Conservation (phyloP, 1,140 invertebrate genomes). For the Stratiolaelaps scimitus region DNA sequence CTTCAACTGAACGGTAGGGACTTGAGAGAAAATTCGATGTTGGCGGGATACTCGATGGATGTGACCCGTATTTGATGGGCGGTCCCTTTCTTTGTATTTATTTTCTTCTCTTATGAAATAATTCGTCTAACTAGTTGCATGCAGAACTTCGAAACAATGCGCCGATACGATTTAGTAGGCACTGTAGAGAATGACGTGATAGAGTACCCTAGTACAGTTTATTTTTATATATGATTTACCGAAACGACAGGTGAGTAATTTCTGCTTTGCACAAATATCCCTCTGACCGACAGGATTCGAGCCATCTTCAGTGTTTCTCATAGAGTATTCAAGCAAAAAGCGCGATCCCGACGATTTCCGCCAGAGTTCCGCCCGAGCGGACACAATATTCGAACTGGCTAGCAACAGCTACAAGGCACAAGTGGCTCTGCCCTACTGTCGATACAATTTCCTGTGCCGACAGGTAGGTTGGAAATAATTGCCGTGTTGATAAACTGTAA, state of each 20-base stretch:
- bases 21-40: no score
- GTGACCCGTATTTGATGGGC: no score
- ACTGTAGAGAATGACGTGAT: no score
- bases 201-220: neutral
- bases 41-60: no score
- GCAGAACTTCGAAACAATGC: no score
- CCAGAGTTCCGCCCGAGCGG: neutral
- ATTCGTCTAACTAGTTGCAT: no score
- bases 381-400: neutral
- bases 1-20: neutral
- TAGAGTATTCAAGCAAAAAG: slow-evolving; percentile 20
- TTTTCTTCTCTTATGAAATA: no score
- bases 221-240: neutral
- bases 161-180: no score
- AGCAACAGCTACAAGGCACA: neutral
- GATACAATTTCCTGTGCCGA: slow-evolving; percentile 4
- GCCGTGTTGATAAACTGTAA: no score
- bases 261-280: no score
- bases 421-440: neutral
- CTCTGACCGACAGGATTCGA: neutral
- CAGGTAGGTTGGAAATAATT: neutral
- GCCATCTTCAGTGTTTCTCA: neutral
- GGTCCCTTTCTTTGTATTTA: no score
- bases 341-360: slow-evolving; percentile 8
- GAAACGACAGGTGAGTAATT: neutral